phyloP scores from a whole-genome alignment of 2,888 invertebrate genomes.

The Hololepta plana region DNA sequence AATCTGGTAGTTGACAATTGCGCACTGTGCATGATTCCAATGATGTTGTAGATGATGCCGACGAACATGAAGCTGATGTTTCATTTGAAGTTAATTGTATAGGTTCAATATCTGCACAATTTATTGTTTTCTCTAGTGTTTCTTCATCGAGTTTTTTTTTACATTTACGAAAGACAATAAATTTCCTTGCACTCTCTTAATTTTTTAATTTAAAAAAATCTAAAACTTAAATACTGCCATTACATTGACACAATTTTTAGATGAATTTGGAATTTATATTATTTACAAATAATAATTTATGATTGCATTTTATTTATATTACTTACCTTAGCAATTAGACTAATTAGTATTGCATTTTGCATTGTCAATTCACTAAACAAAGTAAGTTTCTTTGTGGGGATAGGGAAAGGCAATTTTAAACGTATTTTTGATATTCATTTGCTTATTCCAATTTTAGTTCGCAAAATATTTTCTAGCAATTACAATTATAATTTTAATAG shows the following conservation, averaged over 20 bases:
- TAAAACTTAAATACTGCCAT: constrained; percentile 4
- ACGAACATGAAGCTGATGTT: constrained; percentile 7
- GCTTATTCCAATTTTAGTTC: no score
- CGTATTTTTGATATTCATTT: no score
- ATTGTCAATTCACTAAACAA: constrained; percentile 6
- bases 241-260: constrained; percentile 4
- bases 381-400: constrained; percentile 6
- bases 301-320: constrained; percentile 3
- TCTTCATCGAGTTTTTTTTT: constrained; percentile 5
- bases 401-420: no score
- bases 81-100: constrained; percentile 5
- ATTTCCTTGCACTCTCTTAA: constrained; percentile 4
- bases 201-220: constrained; percentile 3
- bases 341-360: constrained; percentile 5
- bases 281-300: constrained; percentile 4
- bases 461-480: no score
- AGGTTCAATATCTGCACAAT: constrained; percentile 4
- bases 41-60: constrained; percentile 5
- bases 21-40: constrained; percentile 4
- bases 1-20: constrained; percentile 4
- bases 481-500: no score
- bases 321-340: constrained; percentile 4
- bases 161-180: constrained; percentile 4
- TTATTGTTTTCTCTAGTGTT: constrained; percentile 5
- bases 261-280: constrained; percentile 4